Evolutionary conservation across 2,797 vertebrate genomes (phyloP), one percentile per base, ranked within the genome.

Genomic region (Anabas testudineus): DNA sequence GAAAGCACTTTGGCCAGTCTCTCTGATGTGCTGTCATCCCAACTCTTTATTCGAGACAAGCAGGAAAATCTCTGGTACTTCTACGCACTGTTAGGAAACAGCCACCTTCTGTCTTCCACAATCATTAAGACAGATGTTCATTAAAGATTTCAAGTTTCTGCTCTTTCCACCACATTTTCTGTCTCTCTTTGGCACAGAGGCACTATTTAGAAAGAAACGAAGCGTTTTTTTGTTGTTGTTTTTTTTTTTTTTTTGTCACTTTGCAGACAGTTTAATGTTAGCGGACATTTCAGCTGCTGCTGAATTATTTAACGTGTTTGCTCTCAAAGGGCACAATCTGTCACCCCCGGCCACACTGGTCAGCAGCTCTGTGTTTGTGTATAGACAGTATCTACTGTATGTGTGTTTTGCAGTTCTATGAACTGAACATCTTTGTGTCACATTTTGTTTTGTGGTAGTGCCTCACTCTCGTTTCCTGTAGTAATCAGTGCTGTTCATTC

Each of bases 231-330:
- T n/a, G n/a, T n/a, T n/a, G n/a, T n/a, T n/a, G n/a, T n/a, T n/a
- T n/a, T n/a, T n/a, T n/a, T n/a, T n/a, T n/a, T n/a, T 67, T 76
- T 75, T 64, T 41, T 64, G 61, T 73, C 65, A 30, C 59, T 73
- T 81, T 69, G 60, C 42, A 65, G 49, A 54, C 59, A 24, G 37
- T 74, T 62, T 61, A 60, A 48, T 52, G 46, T 72, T 77, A 19
- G 42, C 5, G 0, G 66, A 77, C 58, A 67, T 82, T 80, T 73
- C 52, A 36, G 54, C 66, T 30, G 12, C 57, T 66, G 32, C 65
- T 90, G 75, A 84, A 90, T 87, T 82, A 88, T 88, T 88, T 24
- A 87, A 59, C 18, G 9, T 56, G 74, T 82, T 78, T 76, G 43
- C 15, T 78, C 63, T 77, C 69, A 69, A 59, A 80, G 67, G 70